Conservation (phyloP, 2,113 vertebrate species). For the Recurvirostra avosetta region DNA sequence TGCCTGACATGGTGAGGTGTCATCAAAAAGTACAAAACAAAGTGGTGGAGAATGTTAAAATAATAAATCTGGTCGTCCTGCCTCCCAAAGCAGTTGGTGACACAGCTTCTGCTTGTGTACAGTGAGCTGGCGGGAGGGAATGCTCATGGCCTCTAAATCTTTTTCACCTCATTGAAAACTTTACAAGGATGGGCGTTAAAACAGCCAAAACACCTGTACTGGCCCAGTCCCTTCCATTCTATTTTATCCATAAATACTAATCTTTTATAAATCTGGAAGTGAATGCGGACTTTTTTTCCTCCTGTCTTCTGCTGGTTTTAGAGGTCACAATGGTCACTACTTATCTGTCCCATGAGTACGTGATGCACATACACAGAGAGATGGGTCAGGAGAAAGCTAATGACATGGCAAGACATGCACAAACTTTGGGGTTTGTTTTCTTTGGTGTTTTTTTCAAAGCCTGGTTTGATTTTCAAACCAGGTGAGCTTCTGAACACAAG, state of each 20-base stretch:
- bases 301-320: not conserved
- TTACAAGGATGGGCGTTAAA: not conserved
- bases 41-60: not conserved
- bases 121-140: not conserved
- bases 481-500: not conserved
- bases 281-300: not conserved
- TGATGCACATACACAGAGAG: not conserved
- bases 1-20: not conserved
- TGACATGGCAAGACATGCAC: not conserved
- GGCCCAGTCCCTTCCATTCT: not conserved
- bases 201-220: not conserved
- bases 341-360: not conserved
- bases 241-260: not conserved
- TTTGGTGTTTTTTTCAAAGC: not conserved
- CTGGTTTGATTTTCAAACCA: not conserved
- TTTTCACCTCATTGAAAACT: not conserved
- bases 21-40: not conserved
- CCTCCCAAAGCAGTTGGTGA: fast-evolving
- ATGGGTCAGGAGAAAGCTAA: not conserved
- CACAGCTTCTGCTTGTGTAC: not conserved
- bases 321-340: not conserved
- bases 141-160: not conserved
- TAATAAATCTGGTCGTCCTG: not conserved
- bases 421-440: not conserved
- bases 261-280: not conserved